Conservation (phyloP, 1,140 invertebrate species). For the Pomacea maculata region DNA sequence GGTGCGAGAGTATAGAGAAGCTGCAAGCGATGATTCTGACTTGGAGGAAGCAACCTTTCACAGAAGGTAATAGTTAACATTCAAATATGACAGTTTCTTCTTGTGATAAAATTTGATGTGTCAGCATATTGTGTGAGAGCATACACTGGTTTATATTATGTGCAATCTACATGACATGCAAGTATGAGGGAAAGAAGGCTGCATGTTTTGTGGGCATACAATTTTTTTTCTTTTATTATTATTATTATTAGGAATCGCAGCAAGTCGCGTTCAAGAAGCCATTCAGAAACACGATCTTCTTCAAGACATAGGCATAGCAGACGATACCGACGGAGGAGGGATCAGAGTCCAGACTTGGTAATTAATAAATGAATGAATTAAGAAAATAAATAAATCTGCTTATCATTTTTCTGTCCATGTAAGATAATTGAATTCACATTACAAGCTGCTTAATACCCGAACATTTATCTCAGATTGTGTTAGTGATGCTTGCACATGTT, state of each 20-base stretch:
- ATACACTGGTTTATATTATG: too few relatives aligned
- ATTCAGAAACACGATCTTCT: slow-evolving; percentile 20
- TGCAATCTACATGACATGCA: too few relatives aligned
- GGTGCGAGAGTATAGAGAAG: slow-evolving; percentile 45
- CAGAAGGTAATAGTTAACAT: slow-evolving; percentile 25
- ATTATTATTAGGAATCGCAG: slow-evolving; percentile 34
- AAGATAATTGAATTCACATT: background rate
- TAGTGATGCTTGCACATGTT: background rate
- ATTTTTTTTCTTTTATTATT: background rate
- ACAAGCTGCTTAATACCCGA: background rate
- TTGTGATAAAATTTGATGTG: too few relatives aligned
- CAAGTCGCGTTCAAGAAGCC: slow-evolving; percentile 23
- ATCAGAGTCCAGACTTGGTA: background rate
- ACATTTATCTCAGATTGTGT: background rate
- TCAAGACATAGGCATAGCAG: slow-evolving; percentile 28
- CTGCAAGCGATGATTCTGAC: slow-evolving; percentile 48
- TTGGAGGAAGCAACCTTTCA: slow-evolving; percentile 25
- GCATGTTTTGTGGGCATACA: too few relatives aligned
- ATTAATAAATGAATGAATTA: too few relatives aligned
- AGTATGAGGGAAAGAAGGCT: too few relatives aligned
- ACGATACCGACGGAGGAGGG: slow-evolving; percentile 24
- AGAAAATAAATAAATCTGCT: background rate
- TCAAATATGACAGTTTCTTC: too few relatives aligned
- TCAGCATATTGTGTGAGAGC: too few relatives aligned
- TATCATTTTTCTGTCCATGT: background rate